Conservation (phyloP, 1,140 invertebrate species). For the Pogonognathellus flavescens region DNA sequence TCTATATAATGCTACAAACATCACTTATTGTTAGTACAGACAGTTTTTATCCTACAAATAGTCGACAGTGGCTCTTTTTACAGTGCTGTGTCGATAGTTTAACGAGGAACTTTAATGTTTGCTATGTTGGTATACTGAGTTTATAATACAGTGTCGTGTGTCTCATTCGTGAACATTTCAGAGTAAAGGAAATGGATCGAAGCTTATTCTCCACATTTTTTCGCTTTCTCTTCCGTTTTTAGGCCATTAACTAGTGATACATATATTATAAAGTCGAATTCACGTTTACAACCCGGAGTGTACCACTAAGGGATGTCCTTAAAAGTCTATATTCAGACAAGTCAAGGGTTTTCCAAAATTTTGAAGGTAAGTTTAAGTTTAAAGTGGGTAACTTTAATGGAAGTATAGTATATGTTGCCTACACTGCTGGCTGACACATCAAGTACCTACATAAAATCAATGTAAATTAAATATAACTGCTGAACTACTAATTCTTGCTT, state of each 20-base stretch:
- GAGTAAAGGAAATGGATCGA: background rate
- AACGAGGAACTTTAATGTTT: background rate
- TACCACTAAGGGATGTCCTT: background rate
- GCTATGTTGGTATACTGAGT: background rate
- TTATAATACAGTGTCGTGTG: background rate
- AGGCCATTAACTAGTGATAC: background rate
- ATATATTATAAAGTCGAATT: background rate
- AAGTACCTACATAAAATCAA: no score
- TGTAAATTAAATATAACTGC: no score
- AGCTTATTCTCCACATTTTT: background rate
- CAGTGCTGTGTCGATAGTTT: background rate
- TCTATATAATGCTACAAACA: background rate
- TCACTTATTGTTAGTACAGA: background rate
- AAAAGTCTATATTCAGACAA: background rate
- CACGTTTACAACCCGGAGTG: background rate
- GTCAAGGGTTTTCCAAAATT: background rate
- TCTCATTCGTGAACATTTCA: background rate
- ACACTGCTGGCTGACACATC: no score
- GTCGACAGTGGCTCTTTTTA: background rate
- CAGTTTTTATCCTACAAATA: background rate
- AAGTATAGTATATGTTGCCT: background rate
- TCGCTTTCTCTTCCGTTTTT: constrained; percentile 13
- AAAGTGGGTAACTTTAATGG: background rate
- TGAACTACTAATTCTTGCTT: no score
- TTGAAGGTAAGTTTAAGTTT: background rate